Conservation (phyloP, 2,888 invertebrate genomes). For the Drosophila falleni region DNA sequence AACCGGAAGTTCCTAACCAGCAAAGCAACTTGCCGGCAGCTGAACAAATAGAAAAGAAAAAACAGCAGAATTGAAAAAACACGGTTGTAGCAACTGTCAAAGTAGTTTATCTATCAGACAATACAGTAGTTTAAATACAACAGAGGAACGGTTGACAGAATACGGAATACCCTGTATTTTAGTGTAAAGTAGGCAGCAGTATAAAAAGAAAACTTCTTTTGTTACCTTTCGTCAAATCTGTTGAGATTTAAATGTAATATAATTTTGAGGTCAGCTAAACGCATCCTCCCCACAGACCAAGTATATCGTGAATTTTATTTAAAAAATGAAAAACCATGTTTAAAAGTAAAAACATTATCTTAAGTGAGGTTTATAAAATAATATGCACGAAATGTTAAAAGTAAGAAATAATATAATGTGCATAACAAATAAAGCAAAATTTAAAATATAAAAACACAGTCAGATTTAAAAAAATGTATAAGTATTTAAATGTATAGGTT, state of each 20-base stretch:
- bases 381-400: no score
- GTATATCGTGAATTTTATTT: no score
- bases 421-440: no score
- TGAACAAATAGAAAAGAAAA: not conserved
- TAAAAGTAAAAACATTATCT: no score
- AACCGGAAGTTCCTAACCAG: conserved; percentile 33
- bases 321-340: no score
- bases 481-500: no score
- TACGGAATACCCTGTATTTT: not conserved
- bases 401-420: no score
- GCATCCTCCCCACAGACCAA: no score
- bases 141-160: not conserved
- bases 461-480: no score
- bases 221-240: not conserved
- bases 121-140: not conserved
- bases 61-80: not conserved
- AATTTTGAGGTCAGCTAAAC: not conserved
- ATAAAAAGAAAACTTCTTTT: no score
- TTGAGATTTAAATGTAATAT: not conserved
- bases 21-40: conserved; percentile 14
- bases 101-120: conserved; percentile 15
- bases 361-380: no score
- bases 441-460: no score
- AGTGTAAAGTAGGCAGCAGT: not conserved
- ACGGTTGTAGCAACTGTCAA: conserved; percentile 9